Conservation (phyloP, 2,797 vertebrate genomes). For the Micrastur ruficollis region DNA sequence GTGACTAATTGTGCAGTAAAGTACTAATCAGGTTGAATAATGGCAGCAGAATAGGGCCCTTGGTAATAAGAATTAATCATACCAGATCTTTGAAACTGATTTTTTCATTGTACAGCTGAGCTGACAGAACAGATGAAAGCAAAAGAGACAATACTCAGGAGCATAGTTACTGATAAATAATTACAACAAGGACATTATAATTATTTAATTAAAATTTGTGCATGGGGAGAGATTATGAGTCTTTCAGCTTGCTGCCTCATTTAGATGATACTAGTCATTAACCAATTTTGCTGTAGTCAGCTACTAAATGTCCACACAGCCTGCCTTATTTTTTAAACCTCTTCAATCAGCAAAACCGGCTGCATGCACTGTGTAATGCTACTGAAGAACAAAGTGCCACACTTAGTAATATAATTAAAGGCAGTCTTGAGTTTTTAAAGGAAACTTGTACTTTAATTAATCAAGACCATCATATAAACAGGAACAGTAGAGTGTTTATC, state of each 20-base stretch:
- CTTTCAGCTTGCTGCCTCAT: slow-evolving; percentile 74
- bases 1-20: slow-evolving; percentile 33
- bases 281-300: slow-evolving; percentile 75
- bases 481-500: slow-evolving; percentile 20
- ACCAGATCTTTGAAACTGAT: slow-evolving; percentile 44
- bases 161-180: slow-evolving; percentile 80
- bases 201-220: slow-evolving; percentile 81
- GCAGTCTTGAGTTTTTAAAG: slow-evolving; percentile 16
- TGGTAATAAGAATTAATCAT: slow-evolving; percentile 63
- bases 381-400: slow-evolving; percentile 21
- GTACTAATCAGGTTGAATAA: slow-evolving; percentile 46
- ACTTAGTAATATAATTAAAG: slow-evolving; percentile 21
- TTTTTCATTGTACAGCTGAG: slow-evolving; percentile 63
- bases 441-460: slow-evolving; percentile 51
- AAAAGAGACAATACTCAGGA: slow-evolving; percentile 73
- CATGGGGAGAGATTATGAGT: slow-evolving; percentile 77
- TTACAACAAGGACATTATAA: slow-evolving; percentile 76
- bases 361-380: slow-evolving; percentile 46
- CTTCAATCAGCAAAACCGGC: slow-evolving; percentile 74
- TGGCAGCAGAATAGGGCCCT: slow-evolving; percentile 47
- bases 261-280: slow-evolving; percentile 78
- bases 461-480: slow-evolving; percentile 41
- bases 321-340: slow-evolving; percentile 68
- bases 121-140: slow-evolving; percentile 71
- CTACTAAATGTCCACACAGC: slow-evolving; percentile 59